Evolutionary conservation across 2,113 vertebrate species (phyloP).

Genomic region (Lepidothrix coronata): DNA sequence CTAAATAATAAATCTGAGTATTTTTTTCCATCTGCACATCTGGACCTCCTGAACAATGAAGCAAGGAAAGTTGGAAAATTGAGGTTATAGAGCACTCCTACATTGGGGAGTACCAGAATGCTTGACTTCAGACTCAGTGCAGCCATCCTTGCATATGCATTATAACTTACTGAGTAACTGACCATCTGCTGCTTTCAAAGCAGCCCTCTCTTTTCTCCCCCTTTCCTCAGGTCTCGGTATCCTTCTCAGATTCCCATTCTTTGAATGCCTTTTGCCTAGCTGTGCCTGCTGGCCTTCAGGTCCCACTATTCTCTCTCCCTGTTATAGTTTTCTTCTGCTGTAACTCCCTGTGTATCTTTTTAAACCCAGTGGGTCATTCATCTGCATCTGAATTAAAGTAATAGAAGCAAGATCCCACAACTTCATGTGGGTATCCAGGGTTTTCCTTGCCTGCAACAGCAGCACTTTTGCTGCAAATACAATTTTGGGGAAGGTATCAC

Average conservation of each 20-base stretch:
- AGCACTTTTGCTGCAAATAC: not conserved
- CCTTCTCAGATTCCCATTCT: not conserved
- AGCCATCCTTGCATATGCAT: not conserved
- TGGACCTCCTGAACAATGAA: not conserved
- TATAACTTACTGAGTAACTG: not conserved
- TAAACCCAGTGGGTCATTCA: accelerated
- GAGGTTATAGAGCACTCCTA: not conserved
- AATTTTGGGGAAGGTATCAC: not conserved
- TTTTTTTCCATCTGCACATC: not conserved
- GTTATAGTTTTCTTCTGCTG: not conserved
- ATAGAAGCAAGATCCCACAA: not conserved
- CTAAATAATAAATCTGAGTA: not conserved
- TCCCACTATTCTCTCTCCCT: not conserved
- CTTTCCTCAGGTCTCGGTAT: not conserved
- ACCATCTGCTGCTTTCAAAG: not conserved
- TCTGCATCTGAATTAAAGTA: not conserved
- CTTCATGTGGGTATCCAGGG: not conserved
- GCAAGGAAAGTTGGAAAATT: not conserved
- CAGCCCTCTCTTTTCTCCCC: not conserved
- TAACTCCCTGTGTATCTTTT: not conserved
- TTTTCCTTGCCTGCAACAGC: not conserved
- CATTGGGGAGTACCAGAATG: not conserved
- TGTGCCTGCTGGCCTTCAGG: not conserved
- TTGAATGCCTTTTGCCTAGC: not conserved
- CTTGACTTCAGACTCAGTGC: not conserved